Base-by-base conservation (phyloP, 2,797 vertebrate genomes). In the Craterocephalus amniculus region DNA sequence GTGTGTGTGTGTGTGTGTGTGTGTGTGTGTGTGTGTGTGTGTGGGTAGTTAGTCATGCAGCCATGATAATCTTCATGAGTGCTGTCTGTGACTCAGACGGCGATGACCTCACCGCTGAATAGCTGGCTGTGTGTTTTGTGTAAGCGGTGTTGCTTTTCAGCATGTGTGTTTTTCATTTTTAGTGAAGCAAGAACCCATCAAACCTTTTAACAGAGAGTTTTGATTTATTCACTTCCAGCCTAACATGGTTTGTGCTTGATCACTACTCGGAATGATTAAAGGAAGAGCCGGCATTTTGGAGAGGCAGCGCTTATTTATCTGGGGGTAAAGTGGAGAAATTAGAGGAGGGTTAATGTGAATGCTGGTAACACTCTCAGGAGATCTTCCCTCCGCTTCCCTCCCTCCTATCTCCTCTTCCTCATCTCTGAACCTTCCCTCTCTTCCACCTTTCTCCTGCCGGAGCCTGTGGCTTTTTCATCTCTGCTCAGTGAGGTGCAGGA, bases 1-100 rank as follows among this genome's bases (percentile, higher is more conserved):
- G 29, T 29, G 29, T 29, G 29, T 29, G 29, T 29, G 29, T 29
- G 29, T 29, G 29, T 58, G 31, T 61, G 16, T 57, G 5, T 67
- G 63, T 48, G 65, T 70, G 55, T 52, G 58, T 58, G 59, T 58
- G 55, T 56, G 60, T 56, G 51, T 35, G 55, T 71, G 60, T 65
- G 51, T 64, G 68, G 63, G 72, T 45, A 67, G 72, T 76, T 72
- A 81, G 82, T 84, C 82, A 76, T 74, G 72, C 9, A 18, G 60
- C 58, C 67, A 57, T 76, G 58, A 51, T 86, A 79, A 88, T 88
- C 83, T 85, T 72, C 66, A 69, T 80, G 79, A 88, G 76, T 87
- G 83, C 73, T 56, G 79, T 83, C 66, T 70, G 81, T 89, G 86
- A 88, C 74, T 92, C 86, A 88, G 64, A 83, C 70, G 27, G 68